Base-by-base conservation (phyloP, 2,113 vertebrate genomes). In the Laticauda colubrina region DNA sequence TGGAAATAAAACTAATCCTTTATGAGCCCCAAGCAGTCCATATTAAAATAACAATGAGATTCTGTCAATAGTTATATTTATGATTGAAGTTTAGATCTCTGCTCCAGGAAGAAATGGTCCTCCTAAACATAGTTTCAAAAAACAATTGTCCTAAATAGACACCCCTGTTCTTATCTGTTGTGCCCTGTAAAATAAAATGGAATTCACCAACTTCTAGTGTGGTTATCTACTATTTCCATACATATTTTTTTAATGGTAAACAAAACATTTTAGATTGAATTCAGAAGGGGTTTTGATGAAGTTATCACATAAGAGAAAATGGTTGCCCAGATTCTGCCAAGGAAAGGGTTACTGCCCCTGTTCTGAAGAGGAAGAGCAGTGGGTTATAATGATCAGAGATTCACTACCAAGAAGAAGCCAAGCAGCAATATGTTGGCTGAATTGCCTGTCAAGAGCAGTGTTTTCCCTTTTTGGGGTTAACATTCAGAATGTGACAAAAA, bases 1-100 rank as follows among this genome's bases (percentile, higher is more conserved):
- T 3, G 10, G 61, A 26, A 87, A 57, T 3, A 0, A 34, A 95
- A 95, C 89, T 94, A 95, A 94, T 51, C 26, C 5, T 59, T 53
- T 87, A 90, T n/a, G 59, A 45, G 18, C 3, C 26, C 43, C 0
- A 4, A 59, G 55, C 9, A 51, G 29, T 34, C n/a, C 7, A 34
- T 10, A 55, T 43, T 12, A 14, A 75, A 21, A 94, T 90, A 9
- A 8, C 43, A 0, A 0, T 15, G 29, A 54, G 15, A 87, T 2
- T 43, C 6, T 53, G 53, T 14, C 3, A 7, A 0, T 3, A 5
- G 3, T 55, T 10, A 20, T 21, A 55, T 6, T 59, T 69, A 89
- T 5, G 90, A 43, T 3, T 39, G 94, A 94, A 93, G 45, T 2
- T 61, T 2, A 64, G 93, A 87, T 0, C 81, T 75, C 45, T 55